Conservation (phyloP, 2,113 vertebrate species). For the Coptodon bakossiorum region DNA sequence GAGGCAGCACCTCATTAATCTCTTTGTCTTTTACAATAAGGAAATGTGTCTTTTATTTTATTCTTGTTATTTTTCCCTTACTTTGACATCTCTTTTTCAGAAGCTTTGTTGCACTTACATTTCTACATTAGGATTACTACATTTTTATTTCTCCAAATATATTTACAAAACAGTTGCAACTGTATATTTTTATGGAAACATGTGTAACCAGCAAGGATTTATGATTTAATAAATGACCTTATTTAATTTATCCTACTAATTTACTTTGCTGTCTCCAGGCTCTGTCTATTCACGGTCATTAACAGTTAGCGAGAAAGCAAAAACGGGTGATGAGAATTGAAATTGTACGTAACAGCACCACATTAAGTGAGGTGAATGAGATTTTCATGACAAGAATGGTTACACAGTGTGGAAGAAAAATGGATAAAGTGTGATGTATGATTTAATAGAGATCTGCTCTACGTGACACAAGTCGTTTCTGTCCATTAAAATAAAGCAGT, state of each 20-base stretch:
- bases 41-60: not conserved
- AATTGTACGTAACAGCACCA: slow-evolving; percentile 7
- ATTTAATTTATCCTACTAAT: not conserved
- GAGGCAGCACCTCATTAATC: not conserved
- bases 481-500: slow-evolving; percentile 13
- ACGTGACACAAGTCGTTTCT: slow-evolving; percentile 8
- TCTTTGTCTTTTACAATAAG: not conserved
- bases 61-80: not conserved
- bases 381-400: slow-evolving; percentile 6
- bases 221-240: not conserved
- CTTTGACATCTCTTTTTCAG: not conserved
- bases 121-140: not conserved
- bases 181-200: not conserved
- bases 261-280: not conserved
- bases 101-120: not conserved
- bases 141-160: not conserved
- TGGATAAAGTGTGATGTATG: not conserved
- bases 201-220: not conserved
- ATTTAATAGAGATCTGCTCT: slow-evolving; percentile 2
- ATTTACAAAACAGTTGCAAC: not conserved
- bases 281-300: not conserved
- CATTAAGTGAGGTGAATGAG: slow-evolving; percentile 13
- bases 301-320: not conserved
- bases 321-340: not conserved
- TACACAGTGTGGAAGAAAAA: slow-evolving; percentile 5